Percentiles rank a stretch among this genome's conserved stretches.
Evolutionary conservation across 2,113 vertebrate genomes (phyloP).

Genomic region (Neopipo cinnamomea): DNA sequence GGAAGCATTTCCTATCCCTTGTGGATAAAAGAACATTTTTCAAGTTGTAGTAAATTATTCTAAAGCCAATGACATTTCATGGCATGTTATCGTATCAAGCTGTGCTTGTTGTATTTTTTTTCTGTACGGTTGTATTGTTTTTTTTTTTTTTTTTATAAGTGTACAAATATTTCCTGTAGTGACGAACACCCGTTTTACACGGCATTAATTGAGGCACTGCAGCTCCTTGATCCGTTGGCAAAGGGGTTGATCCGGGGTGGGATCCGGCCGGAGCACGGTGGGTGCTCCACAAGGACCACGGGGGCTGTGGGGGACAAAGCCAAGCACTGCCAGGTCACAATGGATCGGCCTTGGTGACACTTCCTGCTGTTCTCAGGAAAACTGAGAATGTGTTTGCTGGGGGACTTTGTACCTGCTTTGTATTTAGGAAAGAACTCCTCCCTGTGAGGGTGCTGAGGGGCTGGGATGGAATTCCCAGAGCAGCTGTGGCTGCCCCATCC

Average conservation of each 20-base stretch:
- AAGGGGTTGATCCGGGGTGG: not conserved
- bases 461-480: not conserved
- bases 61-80: slow-evolving; percentile 79
- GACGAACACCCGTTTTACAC: slow-evolving; percentile 74
- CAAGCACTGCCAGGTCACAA: not conserved
- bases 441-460: not conserved
- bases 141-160: slow-evolving; percentile 42
- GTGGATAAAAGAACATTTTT: slow-evolving; percentile 76
- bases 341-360: rapidly evolving
- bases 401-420: not conserved
- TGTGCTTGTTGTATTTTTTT: slow-evolving; percentile 80
- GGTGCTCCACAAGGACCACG: too few relatives aligned
- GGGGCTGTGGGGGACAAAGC: not conserved
- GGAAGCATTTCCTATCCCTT: slow-evolving; percentile 74
- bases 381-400: rapidly evolving
- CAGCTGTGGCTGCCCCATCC: not conserved
- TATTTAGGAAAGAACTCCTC: not conserved
- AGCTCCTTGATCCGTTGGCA: not conserved
- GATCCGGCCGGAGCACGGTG: rapidly evolving
- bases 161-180: slow-evolving; percentile 70
- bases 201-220: slow-evolving; percentile 47
- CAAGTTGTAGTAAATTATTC: slow-evolving; percentile 86
- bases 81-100: slow-evolving; percentile 79
- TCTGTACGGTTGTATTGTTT: slow-evolving; percentile 68
- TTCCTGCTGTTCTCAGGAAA: not conserved